Conservation (phyloP, 2,888 invertebrate species). For the Nebria salina region DNA sequence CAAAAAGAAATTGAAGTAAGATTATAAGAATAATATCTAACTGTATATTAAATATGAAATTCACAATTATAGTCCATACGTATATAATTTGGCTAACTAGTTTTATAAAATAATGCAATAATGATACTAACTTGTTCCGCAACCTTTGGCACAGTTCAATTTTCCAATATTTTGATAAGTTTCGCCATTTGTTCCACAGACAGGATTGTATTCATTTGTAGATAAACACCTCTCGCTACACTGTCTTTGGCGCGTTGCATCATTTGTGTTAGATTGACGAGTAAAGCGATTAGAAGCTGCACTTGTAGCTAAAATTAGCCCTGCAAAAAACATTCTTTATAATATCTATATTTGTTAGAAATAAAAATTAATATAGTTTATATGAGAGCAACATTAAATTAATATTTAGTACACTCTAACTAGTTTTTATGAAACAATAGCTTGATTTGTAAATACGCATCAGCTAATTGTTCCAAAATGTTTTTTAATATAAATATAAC, state of each 20-base stretch:
- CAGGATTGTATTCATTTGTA: slow-evolving; percentile 59
- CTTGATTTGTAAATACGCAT: no score
- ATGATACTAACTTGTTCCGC: slow-evolving; percentile 59
- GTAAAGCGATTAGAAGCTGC: neutral
- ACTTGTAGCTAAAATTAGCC: neutral
- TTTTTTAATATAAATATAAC: neutral
- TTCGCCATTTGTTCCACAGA: slow-evolving; percentile 58
- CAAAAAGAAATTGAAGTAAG: neutral
- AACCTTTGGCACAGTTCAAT: slow-evolving; percentile 57
- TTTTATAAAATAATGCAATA: no score
- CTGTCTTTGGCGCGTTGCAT: slow-evolving; percentile 24
- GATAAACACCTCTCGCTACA: slow-evolving; percentile 57
- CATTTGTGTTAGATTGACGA: neutral
- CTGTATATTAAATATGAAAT: no score
- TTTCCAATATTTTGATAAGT: slow-evolving; percentile 57
- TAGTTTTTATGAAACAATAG: no score
- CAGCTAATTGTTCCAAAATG: no score
- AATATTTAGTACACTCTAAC: no score
- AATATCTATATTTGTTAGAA: neutral
- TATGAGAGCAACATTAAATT: no score
- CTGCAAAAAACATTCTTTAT: neutral
- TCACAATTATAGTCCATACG: no score
- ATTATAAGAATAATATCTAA: no score
- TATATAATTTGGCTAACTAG: no score
- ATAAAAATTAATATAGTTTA: no score